A percentile compares a stretch with the other conserved stretches of the same genome.
phyloP scores from a whole-genome alignment of 2,888 invertebrate genomes.

The Microdon myrmicae region DNA sequence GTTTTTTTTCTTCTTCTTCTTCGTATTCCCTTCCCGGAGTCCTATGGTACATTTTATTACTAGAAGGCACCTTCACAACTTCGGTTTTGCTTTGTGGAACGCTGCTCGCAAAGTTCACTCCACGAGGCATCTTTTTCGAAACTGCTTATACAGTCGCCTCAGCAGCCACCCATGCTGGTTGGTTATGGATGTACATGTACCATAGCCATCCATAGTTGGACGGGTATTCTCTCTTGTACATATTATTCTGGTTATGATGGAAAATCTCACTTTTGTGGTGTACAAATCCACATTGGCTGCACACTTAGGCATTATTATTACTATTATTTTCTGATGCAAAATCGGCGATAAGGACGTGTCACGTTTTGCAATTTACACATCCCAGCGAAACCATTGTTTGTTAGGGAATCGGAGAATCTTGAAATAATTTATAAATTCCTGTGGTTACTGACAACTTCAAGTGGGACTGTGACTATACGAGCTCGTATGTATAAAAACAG shows the following conservation, averaged over 20 bases:
- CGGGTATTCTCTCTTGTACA: conserved; percentile 5
- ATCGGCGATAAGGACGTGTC: conserved; percentile 66
- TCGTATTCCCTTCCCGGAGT: conserved; percentile 1
- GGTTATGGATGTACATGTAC: conserved; percentile 28
- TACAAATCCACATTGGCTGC: conserved; percentile 36
- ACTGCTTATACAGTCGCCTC: conserved; percentile 44
- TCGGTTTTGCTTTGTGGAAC: conserved; percentile 9
- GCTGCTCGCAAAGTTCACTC: conserved; percentile 30
- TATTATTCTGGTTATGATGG: conserved; percentile 42
- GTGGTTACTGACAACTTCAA: conserved; percentile 43
- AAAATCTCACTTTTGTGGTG: conserved; percentile 35
- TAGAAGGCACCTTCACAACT: conserved; percentile 33
- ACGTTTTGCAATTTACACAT: conserved; percentile 67
- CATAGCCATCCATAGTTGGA: conserved; percentile 14
- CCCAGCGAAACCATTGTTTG: conserved; percentile 55
- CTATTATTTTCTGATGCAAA: conserved; percentile 65
- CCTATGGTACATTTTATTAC: conserved; percentile 22
- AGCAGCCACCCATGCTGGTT: conserved; percentile 44
- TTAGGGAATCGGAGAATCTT: conserved; percentile 42
- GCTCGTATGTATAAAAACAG: too few relatives aligned
- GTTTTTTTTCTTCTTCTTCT: conserved; percentile 3
- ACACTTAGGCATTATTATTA: conserved; percentile 50
- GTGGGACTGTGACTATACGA: conserved; percentile 29
- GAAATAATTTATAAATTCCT: conserved; percentile 50
- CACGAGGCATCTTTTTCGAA: conserved; percentile 30